Evolutionary conservation across 2,888 invertebrate species (phyloP), one percentile per base, ranked within the genome.

Genomic region (Halocaridina rubra): DNA sequence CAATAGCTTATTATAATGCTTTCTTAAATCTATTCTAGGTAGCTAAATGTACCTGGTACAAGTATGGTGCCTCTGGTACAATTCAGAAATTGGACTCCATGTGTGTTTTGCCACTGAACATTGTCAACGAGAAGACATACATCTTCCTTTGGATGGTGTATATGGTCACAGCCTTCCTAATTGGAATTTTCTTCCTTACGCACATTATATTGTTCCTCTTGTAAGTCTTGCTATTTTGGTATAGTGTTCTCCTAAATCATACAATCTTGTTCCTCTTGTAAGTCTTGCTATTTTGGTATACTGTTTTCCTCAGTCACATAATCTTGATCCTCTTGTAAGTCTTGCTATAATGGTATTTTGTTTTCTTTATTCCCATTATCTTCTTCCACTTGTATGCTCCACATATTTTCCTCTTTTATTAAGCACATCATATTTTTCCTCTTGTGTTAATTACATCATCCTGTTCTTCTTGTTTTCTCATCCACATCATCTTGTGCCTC

Each of bases 41-140:
- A 10, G 86, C 87, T 29, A 88, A 88, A 39, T 88, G 88, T 39
- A 87, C 86, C 33, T 88, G 88, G 89, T 57, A 85, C 80, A 82
- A 88, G 86, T 82, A 88, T 85, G 81, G 90, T 88, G 77, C 90
- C 88, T 71, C 89, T 4, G 95, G 94, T 3, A 90, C 92, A 3
- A 88, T 93, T 0, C 93, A 94, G 89, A 89, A 91, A 0, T 91
- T 92, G 86, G 94, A 95, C 89, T 93, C 93, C 0, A 91, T 96
- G 0, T 96, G 96, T 89, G 92, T 96, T n/a, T 91, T 96, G 16
- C 94, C 96, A 0, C 89, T 96, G 8, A 96, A 96, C 89, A 94
- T 95, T 88, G 93, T 96, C 64, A 95, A 96, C 90, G 95, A 96
- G 90, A 96, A 96, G 90, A 86, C 86, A 1, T 88, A 84, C 84